Percentiles rank a stretch among this genome's conserved stretches.
phyloP scores from a whole-genome alignment of 2,797 vertebrate species.

The Rhadinocentrus ornatus region DNA sequence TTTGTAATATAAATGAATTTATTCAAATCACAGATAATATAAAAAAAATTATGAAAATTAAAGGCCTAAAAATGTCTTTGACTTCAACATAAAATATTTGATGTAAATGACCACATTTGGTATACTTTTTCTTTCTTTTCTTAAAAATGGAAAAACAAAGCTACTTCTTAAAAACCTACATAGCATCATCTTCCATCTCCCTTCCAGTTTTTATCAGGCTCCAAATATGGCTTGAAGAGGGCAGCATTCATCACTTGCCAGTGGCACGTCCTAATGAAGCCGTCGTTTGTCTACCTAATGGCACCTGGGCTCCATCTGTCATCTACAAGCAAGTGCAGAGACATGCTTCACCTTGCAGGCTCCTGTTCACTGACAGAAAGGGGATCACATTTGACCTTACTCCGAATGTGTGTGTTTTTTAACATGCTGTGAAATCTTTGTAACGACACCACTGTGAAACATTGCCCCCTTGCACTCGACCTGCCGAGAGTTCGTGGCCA shows the following conservation, averaged over 20 bases:
- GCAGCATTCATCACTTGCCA: constrained; percentile 78
- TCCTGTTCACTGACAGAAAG: constrained; percentile 47
- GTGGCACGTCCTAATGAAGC: constrained; percentile 80
- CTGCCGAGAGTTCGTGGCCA: constrained; percentile 30
- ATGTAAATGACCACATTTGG: constrained; percentile 39
- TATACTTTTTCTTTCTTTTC: constrained; percentile 6
- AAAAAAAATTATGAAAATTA: neutral
- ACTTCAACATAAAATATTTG: constrained; percentile 35
- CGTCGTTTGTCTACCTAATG: constrained; percentile 83
- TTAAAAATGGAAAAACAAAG: constrained; percentile 37
- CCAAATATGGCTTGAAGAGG: constrained; percentile 68
- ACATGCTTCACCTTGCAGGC: constrained; percentile 78
- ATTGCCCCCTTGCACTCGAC: constrained; percentile 43
- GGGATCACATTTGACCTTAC: constrained; percentile 54
- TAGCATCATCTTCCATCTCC: constrained; percentile 45
- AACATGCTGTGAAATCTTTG: constrained; percentile 57
- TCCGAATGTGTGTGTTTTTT: constrained; percentile 27
- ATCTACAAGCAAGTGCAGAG: constrained; percentile 66
- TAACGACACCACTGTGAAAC: constrained; percentile 44
- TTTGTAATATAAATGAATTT: constrained; percentile 16
- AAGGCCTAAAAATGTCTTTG: constrained; percentile 23
- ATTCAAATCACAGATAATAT: constrained; percentile 2
- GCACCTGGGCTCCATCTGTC: constrained; percentile 81
- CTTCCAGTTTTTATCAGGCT: constrained; percentile 61
- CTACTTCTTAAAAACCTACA: constrained; percentile 55